These are phyloP conservation scores for Episyrphus balteatus DNA, from an alignment of 1,140 invertebrate species.

Conservation along the genomic window DNA sequence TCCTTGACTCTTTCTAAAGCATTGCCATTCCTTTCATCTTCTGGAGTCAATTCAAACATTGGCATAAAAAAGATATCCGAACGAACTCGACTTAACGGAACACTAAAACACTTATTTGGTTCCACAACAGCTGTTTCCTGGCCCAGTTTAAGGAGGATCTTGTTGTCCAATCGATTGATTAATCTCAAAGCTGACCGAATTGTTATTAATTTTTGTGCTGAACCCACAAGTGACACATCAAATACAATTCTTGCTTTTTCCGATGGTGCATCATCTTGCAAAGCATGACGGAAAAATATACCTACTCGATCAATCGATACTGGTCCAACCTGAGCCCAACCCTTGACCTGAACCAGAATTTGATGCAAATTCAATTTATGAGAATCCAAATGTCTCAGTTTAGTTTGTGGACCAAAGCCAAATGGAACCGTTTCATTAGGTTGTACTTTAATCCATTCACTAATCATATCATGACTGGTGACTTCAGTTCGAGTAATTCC, in stretches of 20 bases:
- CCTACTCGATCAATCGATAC: conserved; percentile 93
- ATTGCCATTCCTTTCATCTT: background rate
- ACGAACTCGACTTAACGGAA: conserved; percentile 33
- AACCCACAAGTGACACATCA: conserved; percentile 81
- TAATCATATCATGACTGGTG: conserved; percentile 21
- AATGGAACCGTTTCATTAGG: conserved; percentile 65
- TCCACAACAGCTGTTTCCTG: conserved; percentile 23
- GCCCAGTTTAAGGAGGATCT: conserved; percentile 59
- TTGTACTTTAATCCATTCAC: conserved; percentile 56
- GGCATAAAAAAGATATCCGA: conserved; percentile 8
- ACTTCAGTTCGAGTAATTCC: conserved; percentile 24
- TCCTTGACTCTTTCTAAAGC: background rate
- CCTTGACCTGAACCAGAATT: conserved; percentile 75
- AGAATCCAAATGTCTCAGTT: conserved; percentile 64
- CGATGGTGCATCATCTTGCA: conserved; percentile 39
- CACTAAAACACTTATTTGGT: conserved; percentile 21
- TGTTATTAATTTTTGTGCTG: conserved; percentile 90
- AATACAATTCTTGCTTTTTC: conserved; percentile 66
- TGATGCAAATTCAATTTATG: conserved; percentile 73
- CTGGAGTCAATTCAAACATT: background rate
- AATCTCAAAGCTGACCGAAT: conserved; percentile 80
- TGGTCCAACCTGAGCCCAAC: conserved; percentile 76
- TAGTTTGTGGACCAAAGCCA: conserved; percentile 67
- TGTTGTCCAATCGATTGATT: conserved; percentile 61
- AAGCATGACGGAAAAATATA: conserved; percentile 76